Conservation (phyloP, 2,888 invertebrate genomes). For the Xanthorhoe spadicearia region DNA sequence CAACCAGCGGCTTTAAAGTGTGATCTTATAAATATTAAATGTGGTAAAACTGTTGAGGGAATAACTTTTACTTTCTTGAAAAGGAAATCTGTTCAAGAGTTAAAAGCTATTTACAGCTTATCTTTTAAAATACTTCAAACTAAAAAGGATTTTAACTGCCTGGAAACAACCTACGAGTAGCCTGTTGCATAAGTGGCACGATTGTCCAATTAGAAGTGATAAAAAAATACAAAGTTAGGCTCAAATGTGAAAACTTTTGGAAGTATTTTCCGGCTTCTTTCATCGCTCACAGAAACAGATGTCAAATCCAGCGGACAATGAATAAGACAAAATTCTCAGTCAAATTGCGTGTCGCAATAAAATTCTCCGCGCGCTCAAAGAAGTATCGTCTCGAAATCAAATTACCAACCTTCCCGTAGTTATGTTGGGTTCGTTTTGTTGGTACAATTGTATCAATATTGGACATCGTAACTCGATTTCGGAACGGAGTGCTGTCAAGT, state of each 20-base stretch:
- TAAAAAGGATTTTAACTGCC: background rate
- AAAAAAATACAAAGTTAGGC: too few relatives aligned
- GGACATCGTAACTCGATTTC: slow-evolving; percentile 76
- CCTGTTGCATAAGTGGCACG: too few relatives aligned
- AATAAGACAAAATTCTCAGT: slow-evolving; percentile 26
- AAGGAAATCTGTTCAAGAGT: slow-evolving; percentile 13
- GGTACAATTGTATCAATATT: slow-evolving; percentile 80
- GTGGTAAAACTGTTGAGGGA: slow-evolving; percentile 51
- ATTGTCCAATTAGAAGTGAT: too few relatives aligned
- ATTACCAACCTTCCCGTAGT: slow-evolving; percentile 66
- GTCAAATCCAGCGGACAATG: slow-evolving; percentile 40
- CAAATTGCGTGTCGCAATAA: slow-evolving; percentile 36
- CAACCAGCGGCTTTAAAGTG: slow-evolving; percentile 30
- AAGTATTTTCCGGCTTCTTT: slow-evolving; percentile 2
- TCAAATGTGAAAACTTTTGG: background rate
- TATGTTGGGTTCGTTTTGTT: slow-evolving; percentile 70
- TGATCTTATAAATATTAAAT: slow-evolving; percentile 36
- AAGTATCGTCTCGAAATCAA: slow-evolving; percentile 64
- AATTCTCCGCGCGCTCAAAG: slow-evolving; percentile 49
- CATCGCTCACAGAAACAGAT: slow-evolving; percentile 26
- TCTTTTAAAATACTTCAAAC: background rate
- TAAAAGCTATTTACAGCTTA: slow-evolving; percentile 1
- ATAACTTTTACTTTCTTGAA: slow-evolving; percentile 24
- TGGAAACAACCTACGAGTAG: background rate
- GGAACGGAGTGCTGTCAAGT: slow-evolving; percentile 64